Evolutionary conservation across 2,113 vertebrate species (phyloP).

Genomic region (Thinocorus orbignyianus): DNA sequence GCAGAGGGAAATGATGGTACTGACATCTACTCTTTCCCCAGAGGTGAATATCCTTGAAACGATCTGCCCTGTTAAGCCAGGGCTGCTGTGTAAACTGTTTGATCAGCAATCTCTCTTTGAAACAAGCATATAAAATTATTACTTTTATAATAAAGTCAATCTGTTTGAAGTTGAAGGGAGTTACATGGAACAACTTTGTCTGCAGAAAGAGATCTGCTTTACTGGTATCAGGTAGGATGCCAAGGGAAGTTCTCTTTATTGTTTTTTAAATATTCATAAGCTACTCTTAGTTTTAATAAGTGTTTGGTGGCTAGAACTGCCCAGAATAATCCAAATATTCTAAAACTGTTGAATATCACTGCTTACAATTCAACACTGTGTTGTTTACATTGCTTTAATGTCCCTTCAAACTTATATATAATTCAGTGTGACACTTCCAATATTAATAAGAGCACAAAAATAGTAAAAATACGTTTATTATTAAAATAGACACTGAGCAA

Average conservation of each 20-base stretch:
- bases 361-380: background rate
- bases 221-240: background rate
- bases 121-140: background rate
- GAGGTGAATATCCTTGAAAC: background rate
- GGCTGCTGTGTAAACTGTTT: background rate
- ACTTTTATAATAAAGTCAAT: background rate
- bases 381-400: background rate
- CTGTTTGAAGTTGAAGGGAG: background rate
- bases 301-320: background rate
- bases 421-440: background rate
- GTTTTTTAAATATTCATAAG: conserved; percentile 8
- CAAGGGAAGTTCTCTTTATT: background rate
- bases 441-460: conserved; percentile 11
- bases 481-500: conserved; percentile 5
- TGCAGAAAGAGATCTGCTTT: background rate
- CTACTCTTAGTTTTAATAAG: background rate
- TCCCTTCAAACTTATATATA: background rate
- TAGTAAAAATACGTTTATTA: conserved; percentile 45
- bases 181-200: background rate
- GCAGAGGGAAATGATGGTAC: background rate
- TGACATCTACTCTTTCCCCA: background rate
- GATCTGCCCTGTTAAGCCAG: background rate
- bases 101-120: background rate
- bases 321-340: background rate
- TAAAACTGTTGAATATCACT: background rate